Conservation (phyloP, 2,888 invertebrate species). For the Choristoneura rosaceana region DNA sequence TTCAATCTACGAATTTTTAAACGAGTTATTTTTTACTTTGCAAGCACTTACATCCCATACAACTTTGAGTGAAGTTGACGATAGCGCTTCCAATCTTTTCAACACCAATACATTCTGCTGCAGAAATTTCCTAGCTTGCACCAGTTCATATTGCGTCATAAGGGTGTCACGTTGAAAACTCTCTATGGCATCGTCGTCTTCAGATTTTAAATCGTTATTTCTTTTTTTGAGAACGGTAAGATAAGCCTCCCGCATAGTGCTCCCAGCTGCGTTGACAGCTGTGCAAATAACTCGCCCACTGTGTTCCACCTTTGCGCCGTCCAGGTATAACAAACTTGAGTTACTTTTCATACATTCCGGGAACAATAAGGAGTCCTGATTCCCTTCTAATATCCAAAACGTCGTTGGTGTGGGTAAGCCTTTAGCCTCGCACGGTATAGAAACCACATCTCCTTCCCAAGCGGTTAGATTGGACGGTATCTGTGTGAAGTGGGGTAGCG, state of each 20-base stretch:
- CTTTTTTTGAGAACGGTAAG: conserved; percentile 78
- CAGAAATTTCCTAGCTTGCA: conserved; percentile 91
- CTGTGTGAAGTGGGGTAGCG: conserved; percentile 94
- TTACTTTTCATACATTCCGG: conserved; percentile 82
- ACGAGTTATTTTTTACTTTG: background rate
- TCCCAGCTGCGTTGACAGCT: conserved; percentile 81
- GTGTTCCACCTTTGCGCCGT: conserved; percentile 75
- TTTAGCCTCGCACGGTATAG: conserved; percentile 95
- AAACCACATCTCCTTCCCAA: conserved; percentile 94
- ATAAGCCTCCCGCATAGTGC: conserved; percentile 82
- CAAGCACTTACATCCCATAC: conserved; percentile 90
- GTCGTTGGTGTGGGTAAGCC: conserved; percentile 97
- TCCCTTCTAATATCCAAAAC: conserved; percentile 98
- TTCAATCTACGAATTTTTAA: background rate
- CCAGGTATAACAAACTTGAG: conserved; percentile 79
- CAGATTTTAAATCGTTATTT: conserved; percentile 70
- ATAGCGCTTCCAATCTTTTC: conserved; percentile 87
- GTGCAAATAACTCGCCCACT: conserved; percentile 81
- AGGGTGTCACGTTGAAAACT: conserved; percentile 72
- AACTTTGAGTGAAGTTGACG: conserved; percentile 91
- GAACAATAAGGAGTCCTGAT: conserved; percentile 87
- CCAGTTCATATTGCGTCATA: conserved; percentile 90
- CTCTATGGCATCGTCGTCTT: conserved; percentile 65
- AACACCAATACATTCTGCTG: conserved; percentile 93
- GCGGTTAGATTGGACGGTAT: conserved; percentile 95